A percentile compares a stretch with the other conserved stretches of the same genome.
Evolutionary conservation across 2,113 vertebrate species (phyloP).

Genomic region (Bostrychus sinensis): DNA sequence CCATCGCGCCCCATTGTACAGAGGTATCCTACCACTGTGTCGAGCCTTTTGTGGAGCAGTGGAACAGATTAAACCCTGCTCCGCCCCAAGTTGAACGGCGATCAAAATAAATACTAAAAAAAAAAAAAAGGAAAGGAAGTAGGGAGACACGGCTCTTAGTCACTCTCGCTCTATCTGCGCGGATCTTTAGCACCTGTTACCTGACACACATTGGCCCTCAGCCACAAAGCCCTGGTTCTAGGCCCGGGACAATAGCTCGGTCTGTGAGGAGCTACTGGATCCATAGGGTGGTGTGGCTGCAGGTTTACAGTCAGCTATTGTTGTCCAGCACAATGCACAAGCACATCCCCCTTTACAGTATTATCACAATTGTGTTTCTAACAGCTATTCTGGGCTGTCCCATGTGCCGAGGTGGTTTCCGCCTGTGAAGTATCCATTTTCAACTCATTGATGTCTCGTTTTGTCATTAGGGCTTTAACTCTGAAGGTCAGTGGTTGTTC

Average conservation of each 20-base stretch:
- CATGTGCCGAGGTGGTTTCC: conserved; percentile 70
- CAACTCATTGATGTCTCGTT: conserved; percentile 75
- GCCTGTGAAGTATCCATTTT: conserved; percentile 67
- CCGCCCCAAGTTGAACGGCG: conserved; percentile 49
- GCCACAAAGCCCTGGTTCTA: conserved; percentile 55
- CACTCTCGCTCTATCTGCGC: conserved; percentile 27
- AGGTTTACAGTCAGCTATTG: conserved; percentile 72
- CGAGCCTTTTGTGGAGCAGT: conserved; percentile 59
- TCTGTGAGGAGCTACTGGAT: conserved; percentile 56
- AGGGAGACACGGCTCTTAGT: conserved; percentile 15
- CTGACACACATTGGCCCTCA: conserved; percentile 62
- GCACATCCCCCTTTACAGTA: conserved; percentile 59
- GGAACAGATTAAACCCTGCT: conserved; percentile 68
- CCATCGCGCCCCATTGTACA: conserved; percentile 48
- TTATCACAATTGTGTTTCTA: conserved; percentile 58
- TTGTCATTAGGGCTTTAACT: conserved; percentile 70
- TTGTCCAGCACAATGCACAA: conserved; percentile 67
- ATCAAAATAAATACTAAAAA: conserved; percentile 55
- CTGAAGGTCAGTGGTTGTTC: conserved; percentile 65
- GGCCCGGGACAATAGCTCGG: conserved; percentile 58
- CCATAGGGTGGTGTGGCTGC: conserved; percentile 62
- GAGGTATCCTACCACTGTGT: conserved; percentile 62
- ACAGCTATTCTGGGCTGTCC: conserved; percentile 61
- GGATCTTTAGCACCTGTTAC: conserved; percentile 63
- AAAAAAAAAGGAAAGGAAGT: conserved; percentile 16